Evolutionary conservation across 2,797 vertebrate genomes (phyloP), one percentile per base, ranked within the genome.

Genomic region (Lepus townsendii): DNA sequence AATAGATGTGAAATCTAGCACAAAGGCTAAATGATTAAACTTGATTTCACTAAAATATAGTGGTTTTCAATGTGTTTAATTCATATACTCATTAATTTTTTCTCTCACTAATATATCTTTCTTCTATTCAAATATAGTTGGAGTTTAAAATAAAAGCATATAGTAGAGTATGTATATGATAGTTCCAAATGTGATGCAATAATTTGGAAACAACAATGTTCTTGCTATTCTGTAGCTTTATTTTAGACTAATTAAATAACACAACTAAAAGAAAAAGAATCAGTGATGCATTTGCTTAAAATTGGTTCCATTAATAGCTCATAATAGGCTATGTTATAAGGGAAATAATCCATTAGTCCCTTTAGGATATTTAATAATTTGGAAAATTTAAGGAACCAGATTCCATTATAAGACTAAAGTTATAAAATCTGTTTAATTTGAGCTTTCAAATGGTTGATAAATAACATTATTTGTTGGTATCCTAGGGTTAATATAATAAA

Each of bases 241-340:
- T 85, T 93, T 96, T 95, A 83, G 63, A 77, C 66, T 95, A 95
- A 94, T 91, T 66, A 95, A 85, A n/a, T 90, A 57, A 94, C 26
- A 83, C 27, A 96, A 86, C 47, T 52, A 66, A 85, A 89, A 96
- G 65, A 83, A 89, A 93, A 95, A 88, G 83, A 86, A 20, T 7
- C 83, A 77, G 32, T 26, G 87, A 66, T 92, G 57, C 26, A 88
- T 88, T 93, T 90, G 50, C 82, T 92, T 86, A 87, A 95, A 96
- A 93, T 62, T 57, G 65, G 91, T 94, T 95, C 73, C 60, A 75
- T 57, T 93, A 95, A 95, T 87, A 92, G 87, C 50, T 89, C 84
- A 50, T 89, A 89, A 63, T 54, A 90, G 42, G 54, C 66, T 96
- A 94, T 93, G 78, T 92, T 91, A n/a, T 82, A 83, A 95, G 62